Conservation (phyloP, 2,888 invertebrate genomes). For the Cetonia aurata region DNA sequence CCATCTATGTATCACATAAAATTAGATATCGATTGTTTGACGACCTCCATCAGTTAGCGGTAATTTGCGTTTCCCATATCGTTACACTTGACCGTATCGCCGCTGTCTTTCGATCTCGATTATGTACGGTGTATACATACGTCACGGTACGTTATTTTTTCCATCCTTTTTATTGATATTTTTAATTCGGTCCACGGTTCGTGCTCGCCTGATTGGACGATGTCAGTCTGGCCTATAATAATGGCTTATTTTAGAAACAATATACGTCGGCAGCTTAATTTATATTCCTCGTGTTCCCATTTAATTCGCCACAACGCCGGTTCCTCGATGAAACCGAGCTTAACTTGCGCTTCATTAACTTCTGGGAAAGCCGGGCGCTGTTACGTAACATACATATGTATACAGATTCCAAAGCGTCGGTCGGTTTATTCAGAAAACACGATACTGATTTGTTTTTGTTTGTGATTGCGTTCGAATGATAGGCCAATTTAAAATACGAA, state of each 20-base stretch:
- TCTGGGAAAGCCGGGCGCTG: background rate
- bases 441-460: too few species aligned
- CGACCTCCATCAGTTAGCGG: conserved; percentile 28
- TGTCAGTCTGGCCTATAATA: background rate
- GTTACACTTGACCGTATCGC: conserved; percentile 10
- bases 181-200: too few species aligned
- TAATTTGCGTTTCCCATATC: conserved; percentile 8
- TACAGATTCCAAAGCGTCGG: background rate
- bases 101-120: too few species aligned
- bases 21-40: conserved; percentile 37
- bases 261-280: conserved; percentile 6
- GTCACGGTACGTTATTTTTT: too few species aligned
- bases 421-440: background rate
- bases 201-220: too few species aligned
- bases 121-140: too few species aligned
- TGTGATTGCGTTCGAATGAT: too few species aligned
- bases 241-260: conserved; percentile 12
- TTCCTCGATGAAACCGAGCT: too few species aligned
- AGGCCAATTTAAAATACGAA: too few species aligned
- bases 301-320: too few species aligned
- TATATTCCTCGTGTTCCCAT: background rate
- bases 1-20: conserved; percentile 10
- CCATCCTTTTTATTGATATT: too few species aligned
- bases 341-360: too few species aligned
- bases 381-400: background rate